Conservation (phyloP, 1,140 invertebrate species). For the Gonioctena quinquepunctata region DNA sequence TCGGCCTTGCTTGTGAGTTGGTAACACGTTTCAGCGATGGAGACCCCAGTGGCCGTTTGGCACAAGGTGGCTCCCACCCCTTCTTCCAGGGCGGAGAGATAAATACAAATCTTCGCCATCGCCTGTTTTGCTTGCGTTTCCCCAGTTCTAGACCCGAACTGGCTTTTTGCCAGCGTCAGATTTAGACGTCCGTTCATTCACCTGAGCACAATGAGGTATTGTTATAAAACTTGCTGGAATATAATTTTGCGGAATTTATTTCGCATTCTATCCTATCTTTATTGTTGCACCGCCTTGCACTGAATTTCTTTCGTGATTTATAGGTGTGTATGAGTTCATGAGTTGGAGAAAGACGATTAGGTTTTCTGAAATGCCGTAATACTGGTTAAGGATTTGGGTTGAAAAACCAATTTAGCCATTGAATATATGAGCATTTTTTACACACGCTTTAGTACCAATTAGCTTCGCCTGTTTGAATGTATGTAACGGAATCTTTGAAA, state of each 20-base stretch:
- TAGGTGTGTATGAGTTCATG: too few species aligned
- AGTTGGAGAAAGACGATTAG: too few species aligned
- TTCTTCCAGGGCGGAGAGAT: slow-evolving; percentile 39
- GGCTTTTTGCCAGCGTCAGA: slow-evolving; percentile 26
- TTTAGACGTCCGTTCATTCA: slow-evolving; percentile 7
- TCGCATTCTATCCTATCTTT: neutral
- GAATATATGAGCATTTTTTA: too few species aligned
- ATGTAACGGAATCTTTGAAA: too few species aligned
- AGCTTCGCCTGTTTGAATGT: too few species aligned
- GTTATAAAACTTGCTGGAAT: neutral
- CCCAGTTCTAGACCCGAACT: neutral
- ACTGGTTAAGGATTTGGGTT: too few species aligned
- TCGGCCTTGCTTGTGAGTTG: neutral
- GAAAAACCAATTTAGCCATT: too few species aligned
- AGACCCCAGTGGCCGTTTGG: neutral
- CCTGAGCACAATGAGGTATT: neutral
- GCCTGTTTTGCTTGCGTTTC: neutral
- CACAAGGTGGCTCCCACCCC: slow-evolving; percentile 34
- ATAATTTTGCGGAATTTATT: neutral
- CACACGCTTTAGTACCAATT: too few species aligned
- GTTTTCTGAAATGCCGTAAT: too few species aligned
- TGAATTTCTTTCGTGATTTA: neutral
- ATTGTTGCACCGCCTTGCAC: neutral
- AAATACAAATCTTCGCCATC: slow-evolving; percentile 31
- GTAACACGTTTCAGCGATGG: neutral